A percentile compares a stretch with the other conserved stretches of the same genome.
Evolutionary conservation across 2,113 vertebrate genomes (phyloP).

Genomic region (Oophaga pumilio): DNA sequence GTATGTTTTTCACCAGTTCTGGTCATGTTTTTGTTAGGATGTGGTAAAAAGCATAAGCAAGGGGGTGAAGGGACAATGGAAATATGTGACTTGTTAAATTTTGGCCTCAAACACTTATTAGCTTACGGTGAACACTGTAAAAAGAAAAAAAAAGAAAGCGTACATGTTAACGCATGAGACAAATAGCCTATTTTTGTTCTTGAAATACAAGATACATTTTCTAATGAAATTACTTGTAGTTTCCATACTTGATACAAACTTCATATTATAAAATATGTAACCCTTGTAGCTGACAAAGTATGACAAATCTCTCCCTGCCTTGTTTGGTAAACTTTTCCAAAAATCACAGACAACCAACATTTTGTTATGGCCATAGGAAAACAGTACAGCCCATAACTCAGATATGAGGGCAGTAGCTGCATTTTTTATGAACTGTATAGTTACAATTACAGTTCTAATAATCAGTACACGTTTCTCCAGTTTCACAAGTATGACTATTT

Average conservation of each 20-base stretch:
- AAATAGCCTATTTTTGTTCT: slow-evolving; percentile 82
- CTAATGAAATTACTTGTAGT: slow-evolving; percentile 58
- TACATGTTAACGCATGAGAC: slow-evolving; percentile 82
- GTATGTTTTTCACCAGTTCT: slow-evolving; percentile 96
- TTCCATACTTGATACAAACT: not conserved
- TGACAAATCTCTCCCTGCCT: not conserved
- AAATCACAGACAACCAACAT: too few species aligned
- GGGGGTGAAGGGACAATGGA: slow-evolving; percentile 85
- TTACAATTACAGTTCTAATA: too few species aligned
- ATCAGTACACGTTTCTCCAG: too few species aligned
- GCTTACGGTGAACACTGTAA: slow-evolving; percentile 78
- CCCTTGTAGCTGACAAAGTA: not conserved
- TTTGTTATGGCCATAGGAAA: too few species aligned
- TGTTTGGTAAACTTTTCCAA: not conserved
- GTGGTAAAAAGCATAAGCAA: slow-evolving; percentile 99
- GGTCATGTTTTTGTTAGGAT: slow-evolving; percentile 99
- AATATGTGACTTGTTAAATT: slow-evolving; percentile 91
- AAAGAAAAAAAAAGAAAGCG: slow-evolving; percentile 66
- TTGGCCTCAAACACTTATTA: slow-evolving; percentile 86
- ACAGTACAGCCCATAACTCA: too few species aligned
- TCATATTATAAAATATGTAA: not conserved
- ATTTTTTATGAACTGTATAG: too few species aligned
- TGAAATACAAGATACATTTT: slow-evolving; percentile 68
- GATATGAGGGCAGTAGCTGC: too few species aligned
- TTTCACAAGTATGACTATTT: too few species aligned